Base-by-base conservation (phyloP, 1,140 invertebrate genomes). In the Cyclina sinensis region DNA sequence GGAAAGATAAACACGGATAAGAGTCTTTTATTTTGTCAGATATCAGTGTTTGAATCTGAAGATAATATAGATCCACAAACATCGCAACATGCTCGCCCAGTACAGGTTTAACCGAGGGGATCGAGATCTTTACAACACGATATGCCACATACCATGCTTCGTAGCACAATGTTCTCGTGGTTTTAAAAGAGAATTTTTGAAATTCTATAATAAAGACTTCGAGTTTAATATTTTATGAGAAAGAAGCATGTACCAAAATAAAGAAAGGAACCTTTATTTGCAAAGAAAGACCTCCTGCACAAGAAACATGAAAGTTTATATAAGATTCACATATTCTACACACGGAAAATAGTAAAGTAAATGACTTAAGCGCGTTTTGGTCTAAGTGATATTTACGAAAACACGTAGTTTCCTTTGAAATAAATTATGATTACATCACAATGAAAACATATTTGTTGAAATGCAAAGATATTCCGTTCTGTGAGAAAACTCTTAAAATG, bases 21-120 rank as follows among this genome's bases (percentile, higher is more conserved):
- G 65, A 18, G 24, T 70, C 82, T 84, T 84, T 84, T 84, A 84
- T 84, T 74, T 74, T 35, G 82, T 46, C 27, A 73, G 39, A 84
- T 84, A 84, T 84, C 82, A 73, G 32, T 43, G 46, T 84, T 73
- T 48, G 48, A 84, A 84, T 84, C 82, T 24, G 43, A 14, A 84
- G 82, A 84, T 84, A 27, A 70, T 74, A 68, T 43, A 51, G 74
- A 51, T 78, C 46, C 21, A 51, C 48, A 48, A 30, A 30, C 74
- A 51, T 78, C 43, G n/a, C 27, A 51, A 78, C 46, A 35, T 78
- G 27, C 46, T 54, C 74, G n/a, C 73, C 24, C 48, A 51, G 46
- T 78, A 51, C 46, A 78, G 48, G 74, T 78, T 78, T 54, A 78
- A 78, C 74, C 27, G 43, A 35, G 46, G 43, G 30, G 54, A 78